Evolutionary conservation across 2,113 vertebrate species (phyloP), one percentile per base, ranked within the genome.

Genomic region (Brienomyrus longianalis): DNA sequence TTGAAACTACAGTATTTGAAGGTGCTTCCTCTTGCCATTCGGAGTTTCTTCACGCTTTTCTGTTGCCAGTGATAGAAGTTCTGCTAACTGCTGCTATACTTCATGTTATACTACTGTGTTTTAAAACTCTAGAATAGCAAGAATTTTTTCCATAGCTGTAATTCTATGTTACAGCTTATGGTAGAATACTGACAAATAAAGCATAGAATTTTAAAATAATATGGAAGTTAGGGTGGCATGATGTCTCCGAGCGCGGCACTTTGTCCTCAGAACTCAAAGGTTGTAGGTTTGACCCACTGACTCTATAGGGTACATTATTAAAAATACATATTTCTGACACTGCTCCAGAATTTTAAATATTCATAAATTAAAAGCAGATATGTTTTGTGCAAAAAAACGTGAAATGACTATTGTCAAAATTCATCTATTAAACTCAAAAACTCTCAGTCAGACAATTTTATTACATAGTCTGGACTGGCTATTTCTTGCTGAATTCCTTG

Each of bases 1-100:
- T 91, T 98, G 91, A 98, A 97, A 91, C 96, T 98, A 10, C 98
- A 99, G 89, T 97, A 99, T 92, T 95, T 99, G 90, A 99, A 99
- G 97, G 98, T 98, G 95, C 45, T 5, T 86, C 59, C 13, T 5
- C 1, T 43, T 5, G 35, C 35, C 13, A 5, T 35, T 39, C 5
- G 5, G 3, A 15, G 4, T 9, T 15, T 66, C 35, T 39, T 77
- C 11, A 35, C 7, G 35, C 31, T 43, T 39, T 35, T 39, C 35
- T 43, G 35, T 5, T 80, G 19, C 35, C 35, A 80, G 74, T 19
- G 35, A 17, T 7, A 43, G 74, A 43, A 43, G 1, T 19, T 7
- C 15, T 5, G 0, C 5, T 19, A 39, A 80, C 31, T 43, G 15
- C 35, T 35, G 35, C 74, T 19, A 6, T n/a, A 19, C 35, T 80